phyloP scores from a whole-genome alignment of 2,113 vertebrate genomes.

The Argyrosomus japonicus region DNA sequence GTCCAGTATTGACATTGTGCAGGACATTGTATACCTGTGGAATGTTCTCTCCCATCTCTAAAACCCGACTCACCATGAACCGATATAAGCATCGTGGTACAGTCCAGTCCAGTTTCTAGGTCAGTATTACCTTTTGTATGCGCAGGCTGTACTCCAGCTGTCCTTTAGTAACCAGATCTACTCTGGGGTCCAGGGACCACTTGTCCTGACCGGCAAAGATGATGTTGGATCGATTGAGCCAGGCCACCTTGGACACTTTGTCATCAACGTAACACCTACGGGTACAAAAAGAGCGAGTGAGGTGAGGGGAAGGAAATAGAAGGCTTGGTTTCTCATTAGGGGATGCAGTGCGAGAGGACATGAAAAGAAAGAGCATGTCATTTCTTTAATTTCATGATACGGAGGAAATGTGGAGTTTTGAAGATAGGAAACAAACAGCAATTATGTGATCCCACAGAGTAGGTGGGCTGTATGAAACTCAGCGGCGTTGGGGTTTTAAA shows the following conservation, averaged over 20 bases:
- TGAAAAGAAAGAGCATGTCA: not conserved
- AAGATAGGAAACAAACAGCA: conserved; percentile 5
- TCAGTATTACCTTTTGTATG: conserved; percentile 89
- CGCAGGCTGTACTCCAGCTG: conserved; percentile 98
- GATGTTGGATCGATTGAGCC: conserved; percentile 99
- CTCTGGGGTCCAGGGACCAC: conserved; percentile 98
- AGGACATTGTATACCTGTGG: too few relatives aligned
- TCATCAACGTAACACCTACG: conserved; percentile 97
- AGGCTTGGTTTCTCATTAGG: not conserved
- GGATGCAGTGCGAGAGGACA: not conserved
- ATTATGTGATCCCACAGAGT: not conserved
- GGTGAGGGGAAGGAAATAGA: conserved; percentile 2
- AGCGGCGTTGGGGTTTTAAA: not conserved
- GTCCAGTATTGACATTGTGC: too few relatives aligned
- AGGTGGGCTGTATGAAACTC: not conserved
- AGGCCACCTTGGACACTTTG: conserved; percentile 97
- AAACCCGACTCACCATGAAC: not conserved
- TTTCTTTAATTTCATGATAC: not conserved
- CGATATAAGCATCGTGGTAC: not conserved
- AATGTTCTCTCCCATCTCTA: not conserved
- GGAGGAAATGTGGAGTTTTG: conserved; percentile 1
- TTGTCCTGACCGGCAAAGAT: conserved; percentile 98
- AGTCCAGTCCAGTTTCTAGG: not conserved
- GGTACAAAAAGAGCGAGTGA: conserved; percentile 35
- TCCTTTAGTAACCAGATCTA: conserved; percentile 96